Evolutionary conservation across 2,888 invertebrate species (phyloP), one percentile per base, ranked within the genome.

Genomic region (Hoplodrina blanda): DNA sequence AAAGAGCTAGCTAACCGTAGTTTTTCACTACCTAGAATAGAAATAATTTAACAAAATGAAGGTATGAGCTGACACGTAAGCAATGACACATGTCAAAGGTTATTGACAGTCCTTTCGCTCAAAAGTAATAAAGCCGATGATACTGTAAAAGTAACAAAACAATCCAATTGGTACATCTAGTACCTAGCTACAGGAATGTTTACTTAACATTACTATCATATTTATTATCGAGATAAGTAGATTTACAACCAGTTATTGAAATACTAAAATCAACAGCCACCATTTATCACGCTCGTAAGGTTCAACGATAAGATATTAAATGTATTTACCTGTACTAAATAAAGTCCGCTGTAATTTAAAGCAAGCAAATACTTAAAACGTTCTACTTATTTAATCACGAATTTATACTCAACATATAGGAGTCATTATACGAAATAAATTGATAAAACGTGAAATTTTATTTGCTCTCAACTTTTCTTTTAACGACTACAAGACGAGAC

Each of bases 1-100:
- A n/a, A 66, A 65, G 25, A 57, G 62, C 20, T 69, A 69, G 56
- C 46, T 65, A 57, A 44, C 61, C 20, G 60, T 49, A 67, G 54
- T 76, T 73, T 59, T 70, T 62, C 64, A 46, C 25, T 17, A 78
- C 68, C 81, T 70, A 73, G 72, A 85, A 85, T 79, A 78, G 72
- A 86, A 86, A 80, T 81, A 78, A 81, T 78, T 85, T 73, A 81
- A 90, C 89, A 90, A 91, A 92, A 91, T 90, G 90, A 90, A 89
- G 89, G 88, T 87, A 81, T 77, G 77, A 84, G 89, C 90, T 92
- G 96, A 96, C 96, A 96, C 96, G 96, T 96, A 96, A 93, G 96
- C 96, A 96, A 89, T 95, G 96, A 96, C 96, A 96, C 94, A 96
- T 96, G 96, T 96, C 96, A 96, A 95, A 96, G 96, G 95, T 95